A percentile compares a stretch with the other conserved stretches of the same genome.
phyloP scores from a whole-genome alignment of 2,888 invertebrate species.

The Rhopalosiphum nymphaeae region DNA sequence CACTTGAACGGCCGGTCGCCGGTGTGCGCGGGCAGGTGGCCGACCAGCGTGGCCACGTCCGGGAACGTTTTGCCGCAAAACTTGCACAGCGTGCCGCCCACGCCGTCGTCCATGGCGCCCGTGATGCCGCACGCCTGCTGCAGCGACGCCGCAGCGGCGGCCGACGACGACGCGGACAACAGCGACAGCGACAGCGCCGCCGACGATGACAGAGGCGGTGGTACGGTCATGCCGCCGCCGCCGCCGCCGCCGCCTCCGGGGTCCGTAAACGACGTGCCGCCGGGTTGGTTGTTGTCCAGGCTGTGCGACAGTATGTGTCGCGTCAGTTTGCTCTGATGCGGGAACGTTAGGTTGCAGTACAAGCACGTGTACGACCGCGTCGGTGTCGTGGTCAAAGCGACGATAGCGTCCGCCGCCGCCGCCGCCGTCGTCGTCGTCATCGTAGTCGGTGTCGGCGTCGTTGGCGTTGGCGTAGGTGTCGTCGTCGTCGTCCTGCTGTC shows the following conservation, averaged over 20 bases:
- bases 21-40: slow-evolving; percentile 89
- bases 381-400: slow-evolving; percentile 73
- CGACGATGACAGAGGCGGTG: slow-evolving; percentile 70
- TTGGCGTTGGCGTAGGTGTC: slow-evolving; percentile 65
- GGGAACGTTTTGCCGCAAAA: slow-evolving; percentile 94
- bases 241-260: slow-evolving; percentile 70
- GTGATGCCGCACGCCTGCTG: slow-evolving; percentile 24
- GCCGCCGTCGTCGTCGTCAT: slow-evolving; percentile 70
- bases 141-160: slow-evolving; percentile 46
- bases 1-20: slow-evolving; percentile 93
- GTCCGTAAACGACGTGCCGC: slow-evolving; percentile 34
- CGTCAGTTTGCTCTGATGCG: slow-evolving; percentile 91
- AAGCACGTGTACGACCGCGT: slow-evolving; percentile 81
- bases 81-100: slow-evolving; percentile 81
- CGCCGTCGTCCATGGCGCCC: slow-evolving; percentile 41
- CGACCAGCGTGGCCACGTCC: slow-evolving; percentile 88
- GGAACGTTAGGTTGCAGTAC: slow-evolving; percentile 90
- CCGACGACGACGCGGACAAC: background rate
- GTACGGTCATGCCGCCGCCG: slow-evolving; percentile 70
- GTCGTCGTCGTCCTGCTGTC: slow-evolving; percentile 73
- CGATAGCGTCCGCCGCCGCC: slow-evolving; percentile 41
- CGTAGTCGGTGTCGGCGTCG: slow-evolving; percentile 55
- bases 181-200: background rate
- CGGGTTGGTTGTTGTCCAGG: slow-evolving; percentile 64
- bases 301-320: slow-evolving; percentile 90